Conservation (phyloP, 1,140 invertebrate genomes). For the Meteorus sp. region DNA sequence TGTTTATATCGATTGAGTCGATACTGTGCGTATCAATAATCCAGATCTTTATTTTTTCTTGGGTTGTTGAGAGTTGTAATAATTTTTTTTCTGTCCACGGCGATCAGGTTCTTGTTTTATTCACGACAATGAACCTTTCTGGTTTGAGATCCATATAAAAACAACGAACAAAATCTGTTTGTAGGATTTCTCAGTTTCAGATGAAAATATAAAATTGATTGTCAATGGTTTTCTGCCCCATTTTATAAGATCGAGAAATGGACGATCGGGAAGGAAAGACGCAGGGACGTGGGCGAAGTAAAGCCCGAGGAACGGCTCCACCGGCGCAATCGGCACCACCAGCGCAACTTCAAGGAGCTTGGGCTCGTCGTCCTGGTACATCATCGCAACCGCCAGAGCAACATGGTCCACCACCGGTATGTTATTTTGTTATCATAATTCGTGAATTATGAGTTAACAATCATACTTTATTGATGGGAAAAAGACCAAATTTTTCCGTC, state of each 20-base stretch:
- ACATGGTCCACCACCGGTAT: conserved; percentile 5
- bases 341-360: conserved; percentile 12
- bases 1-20: no score
- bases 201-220: neutral
- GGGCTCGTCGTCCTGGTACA: conserved; percentile 10
- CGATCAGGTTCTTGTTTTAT: no score
- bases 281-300: neutral
- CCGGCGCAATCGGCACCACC: neutral
- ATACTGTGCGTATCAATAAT: no score
- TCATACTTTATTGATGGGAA: conserved; percentile 7
- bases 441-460: no score
- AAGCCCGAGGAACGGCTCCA: neutral
- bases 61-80: no score
- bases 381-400: neutral
- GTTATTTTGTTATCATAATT: neutral
- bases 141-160: no score
- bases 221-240: neutral
- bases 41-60: no score
- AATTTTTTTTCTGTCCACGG: no score
- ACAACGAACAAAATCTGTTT: no score
- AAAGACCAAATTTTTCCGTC: conserved; percentile 11
- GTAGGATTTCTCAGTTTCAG: no score
- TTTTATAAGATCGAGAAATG: neutral
- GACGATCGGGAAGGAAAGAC: neutral
- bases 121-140: no score